phyloP scores from a whole-genome alignment of 2,113 vertebrate genomes.

The Clarias batrachus region DNA sequence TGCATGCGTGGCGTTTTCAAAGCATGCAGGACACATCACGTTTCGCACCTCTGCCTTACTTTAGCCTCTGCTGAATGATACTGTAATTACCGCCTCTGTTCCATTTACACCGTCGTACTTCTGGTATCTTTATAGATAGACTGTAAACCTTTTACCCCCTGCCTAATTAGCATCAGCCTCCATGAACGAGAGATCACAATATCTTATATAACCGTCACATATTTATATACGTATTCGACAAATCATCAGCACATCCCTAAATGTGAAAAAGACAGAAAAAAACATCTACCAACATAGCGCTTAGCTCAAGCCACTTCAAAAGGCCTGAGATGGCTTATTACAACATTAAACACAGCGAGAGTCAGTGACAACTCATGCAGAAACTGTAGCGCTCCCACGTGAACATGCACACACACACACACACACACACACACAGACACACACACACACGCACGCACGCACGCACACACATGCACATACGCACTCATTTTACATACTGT shows the following conservation, averaged over 20 bases:
- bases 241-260: neutral
- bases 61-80: neutral
- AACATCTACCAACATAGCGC: neutral
- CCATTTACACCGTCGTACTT: neutral
- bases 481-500: neutral
- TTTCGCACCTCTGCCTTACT: neutral
- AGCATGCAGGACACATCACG: neutral
- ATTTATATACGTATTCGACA: no score
- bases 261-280: neutral
- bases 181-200: neutral
- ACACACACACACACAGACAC: conserved; percentile 2
- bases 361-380: neutral
- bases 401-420: conserved; percentile 5
- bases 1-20: neutral
- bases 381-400: neutral
- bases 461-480: neutral
- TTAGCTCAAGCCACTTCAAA: conserved; percentile 3
- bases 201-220: neutral
- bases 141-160: neutral
- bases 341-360: neutral
- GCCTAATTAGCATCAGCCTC: neutral
- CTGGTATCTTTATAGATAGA: neutral
- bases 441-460: neutral
- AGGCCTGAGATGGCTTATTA: neutral
- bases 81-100: neutral